Evolutionary conservation across 2,797 vertebrate species (phyloP), one percentile per base, ranked within the genome.

Genomic region (Atherinosoma microstoma): DNA sequence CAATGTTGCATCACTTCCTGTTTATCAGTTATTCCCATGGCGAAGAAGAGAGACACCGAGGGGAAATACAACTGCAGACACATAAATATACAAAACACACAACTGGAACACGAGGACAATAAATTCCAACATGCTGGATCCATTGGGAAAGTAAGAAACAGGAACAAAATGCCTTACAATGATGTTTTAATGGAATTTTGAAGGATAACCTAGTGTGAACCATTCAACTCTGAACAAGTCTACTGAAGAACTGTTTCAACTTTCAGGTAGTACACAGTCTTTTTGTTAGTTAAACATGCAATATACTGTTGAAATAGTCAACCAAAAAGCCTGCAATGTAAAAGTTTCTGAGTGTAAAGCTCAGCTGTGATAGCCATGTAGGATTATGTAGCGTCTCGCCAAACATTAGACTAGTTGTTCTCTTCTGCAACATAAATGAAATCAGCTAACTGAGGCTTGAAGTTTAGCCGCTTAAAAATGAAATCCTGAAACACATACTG

Each of bases 181-280:
- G 91, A 94, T 92, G 92, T 94, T 95, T 95, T 94, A 94, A 94
- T 94, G 93, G 93, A 93, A 93, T 94, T 94, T 93, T 93, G 90
- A 93, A 92, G 89, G 91, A 89, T 87, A 93, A 87, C 84, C 90
- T 91, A 91, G 85, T 81, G 87, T 90, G 91, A 94, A 91, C 90
- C 89, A 88, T 92, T 90, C 72, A 88, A 85, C 84, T 83, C 78
- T 88, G 90, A 91, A 93, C 89, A 93, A 89, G 85, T 86, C 86
- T 91, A 93, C 84, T 90, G 89, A 85, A 89, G 81, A 91, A 86
- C 32, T 81, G 82, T 82, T 88, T 84, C 73, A 91, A 90, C 84
- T 80, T 76, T 82, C 90, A 87, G 84, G 84, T 89, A 90, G 87
- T 92, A 92, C 89, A 94, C 86, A 93, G 87, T 90, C 70, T 88